phyloP scores from a whole-genome alignment of 92 coral and sea anemone genomes.

The Galaxea fascicularis region DNA sequence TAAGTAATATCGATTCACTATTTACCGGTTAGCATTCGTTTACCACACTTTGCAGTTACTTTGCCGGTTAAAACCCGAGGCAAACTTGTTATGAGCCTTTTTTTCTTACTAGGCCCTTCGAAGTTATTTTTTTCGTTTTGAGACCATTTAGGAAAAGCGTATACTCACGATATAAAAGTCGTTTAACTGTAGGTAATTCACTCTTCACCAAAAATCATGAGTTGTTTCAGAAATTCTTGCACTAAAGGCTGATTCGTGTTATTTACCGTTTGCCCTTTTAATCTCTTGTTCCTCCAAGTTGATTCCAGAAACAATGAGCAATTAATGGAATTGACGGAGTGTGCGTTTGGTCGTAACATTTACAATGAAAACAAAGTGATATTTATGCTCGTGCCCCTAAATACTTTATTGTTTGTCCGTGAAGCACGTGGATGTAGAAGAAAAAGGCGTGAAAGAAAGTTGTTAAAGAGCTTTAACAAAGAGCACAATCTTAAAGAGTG shows the following conservation, averaged over 20 bases:
- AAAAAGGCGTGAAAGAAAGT: constrained; percentile 1
- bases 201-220: neutral
- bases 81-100: too few species aligned
- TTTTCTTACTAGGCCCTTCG: neutral
- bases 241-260: neutral
- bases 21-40: too few species aligned
- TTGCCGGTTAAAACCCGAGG: neutral
- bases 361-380: neutral
- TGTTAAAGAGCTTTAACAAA: neutral
- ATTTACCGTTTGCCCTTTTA: neutral
- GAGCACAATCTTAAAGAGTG: neutral
- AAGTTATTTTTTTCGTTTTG: neutral
- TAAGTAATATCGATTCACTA: too few species aligned
- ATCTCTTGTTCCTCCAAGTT: neutral
- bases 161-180: neutral
- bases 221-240: neutral
- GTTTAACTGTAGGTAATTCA: too few species aligned
- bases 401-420: neutral
- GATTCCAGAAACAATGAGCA: constrained; percentile 2
- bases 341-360: neutral
- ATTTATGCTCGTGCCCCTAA: neutral
- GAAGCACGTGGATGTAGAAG: constrained; percentile 32
- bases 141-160: neutral
- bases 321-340: neutral
- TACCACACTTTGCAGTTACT: neutral